Base-by-base conservation (phyloP, 1,140 invertebrate species). In the Brachionus rotundiformis region DNA sequence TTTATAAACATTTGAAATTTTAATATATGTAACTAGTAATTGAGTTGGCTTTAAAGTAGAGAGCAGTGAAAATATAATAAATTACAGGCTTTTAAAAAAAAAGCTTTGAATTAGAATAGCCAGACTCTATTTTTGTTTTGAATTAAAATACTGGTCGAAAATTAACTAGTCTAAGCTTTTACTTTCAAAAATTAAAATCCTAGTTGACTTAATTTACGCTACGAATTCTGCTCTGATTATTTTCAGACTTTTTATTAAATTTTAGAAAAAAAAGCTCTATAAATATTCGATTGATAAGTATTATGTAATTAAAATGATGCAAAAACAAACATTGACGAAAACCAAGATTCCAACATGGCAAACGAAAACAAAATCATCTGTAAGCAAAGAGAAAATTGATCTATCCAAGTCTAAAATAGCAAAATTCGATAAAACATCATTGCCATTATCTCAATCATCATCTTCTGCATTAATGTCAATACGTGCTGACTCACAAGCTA, bases 251-350 rank as follows among this genome's bases (percentile, higher is more conserved):
- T 1, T 36, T 36, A 6, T 36, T 11, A 33, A 19, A 36, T 68
- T 36, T 41, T 68, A 68, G 31, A 68, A 68, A 23, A 63, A 29
- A 39, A 29, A 33, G 39, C 10, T 41, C 31, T 16, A 33, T 31
- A 39, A 36, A 19, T 19, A 16, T 25, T 54, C 16, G 23, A 6
- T 54, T 19, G 16, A 16, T 63, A 2, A 16, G n/a, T 33, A 68
- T 68, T 39, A 68, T 68, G 63, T 36, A 68, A 68, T 68, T 68
- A 68, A 68, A 68, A 68, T 68, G 63, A 68, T 68, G 63, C 29
- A 68, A 68, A 68, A 68, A n/a, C 63, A 68, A 68, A 68, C 33
- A 68, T 16, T 36, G 16, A 13, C 16, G 7, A 33, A 33, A 68
- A 36, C 63, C 29, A 68, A 68, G 31, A 68, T 68, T 68, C 63